phyloP scores from a whole-genome alignment of 1,140 invertebrate genomes.

The Vanessa tameamea region DNA sequence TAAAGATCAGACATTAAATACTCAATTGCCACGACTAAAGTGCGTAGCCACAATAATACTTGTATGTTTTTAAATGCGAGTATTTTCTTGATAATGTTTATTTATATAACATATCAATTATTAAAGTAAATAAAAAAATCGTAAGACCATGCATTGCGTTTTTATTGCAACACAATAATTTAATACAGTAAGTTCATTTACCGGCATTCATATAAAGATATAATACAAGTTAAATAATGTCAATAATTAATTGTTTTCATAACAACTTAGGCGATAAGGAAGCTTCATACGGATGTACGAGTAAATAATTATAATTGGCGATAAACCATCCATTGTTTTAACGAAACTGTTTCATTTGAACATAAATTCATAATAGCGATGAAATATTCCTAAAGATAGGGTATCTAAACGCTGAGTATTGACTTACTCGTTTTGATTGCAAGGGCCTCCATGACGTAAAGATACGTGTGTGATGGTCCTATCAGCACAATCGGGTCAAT shows the following conservation, averaged over 20 bases:
- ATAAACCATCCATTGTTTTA: neutral
- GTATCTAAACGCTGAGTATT: slow-evolving; percentile 11
- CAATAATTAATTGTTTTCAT: neutral
- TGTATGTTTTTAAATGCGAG: no score
- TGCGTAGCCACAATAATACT: no score
- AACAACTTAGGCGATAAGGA: slow-evolving; percentile 5
- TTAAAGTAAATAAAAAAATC: no score
- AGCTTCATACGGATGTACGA: neutral
- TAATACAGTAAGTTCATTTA: neutral
- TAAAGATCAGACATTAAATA: no score
- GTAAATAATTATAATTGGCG: slow-evolving; percentile 4
- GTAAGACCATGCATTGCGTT: neutral
- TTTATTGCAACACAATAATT: neutral
- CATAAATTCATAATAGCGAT: neutral
- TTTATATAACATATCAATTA: no score
- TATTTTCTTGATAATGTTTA: no score
- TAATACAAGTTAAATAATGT: neutral
- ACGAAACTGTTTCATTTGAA: neutral
- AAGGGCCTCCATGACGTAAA: slow-evolving; percentile 51
- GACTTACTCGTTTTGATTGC: slow-evolving; percentile 26
- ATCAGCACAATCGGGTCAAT: slow-evolving; percentile 64
- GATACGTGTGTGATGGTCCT: slow-evolving; percentile 49
- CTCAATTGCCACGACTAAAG: no score
- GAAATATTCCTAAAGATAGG: slow-evolving; percentile 13
- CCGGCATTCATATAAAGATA: slow-evolving; percentile 4